Base-by-base conservation (phyloP, 37 sponge, comb jelly and placozoan species). In the Spongilla lacustris region DNA sequence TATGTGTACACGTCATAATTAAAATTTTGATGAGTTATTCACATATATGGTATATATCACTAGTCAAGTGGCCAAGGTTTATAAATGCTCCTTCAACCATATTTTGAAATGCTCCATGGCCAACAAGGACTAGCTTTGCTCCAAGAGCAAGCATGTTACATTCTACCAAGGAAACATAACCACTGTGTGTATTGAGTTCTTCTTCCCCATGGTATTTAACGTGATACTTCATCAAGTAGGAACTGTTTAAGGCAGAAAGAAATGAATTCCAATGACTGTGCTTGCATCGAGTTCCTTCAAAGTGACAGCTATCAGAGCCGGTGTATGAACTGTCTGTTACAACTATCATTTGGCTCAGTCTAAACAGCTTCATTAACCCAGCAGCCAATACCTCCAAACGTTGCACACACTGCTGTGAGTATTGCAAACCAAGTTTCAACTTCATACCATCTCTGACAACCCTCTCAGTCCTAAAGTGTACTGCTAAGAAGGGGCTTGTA, bases 81-180 rank as follows among this genome's bases (percentile, higher is more conserved):
- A 83, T 48, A 71, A 83, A 83, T 28, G 31, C 28, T 1, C 25
- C n/a, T 83, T 75, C 29, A 25, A 84, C 34, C 35, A 67, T 74
- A 1, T 28, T 25, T 41, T 89, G 85, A 41, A 89, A 89, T 29
- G 79, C 85, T 11, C 90, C 85, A 85, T 27, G 41, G 25, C 90
- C 90, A n/a, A 84, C 68, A 10, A 84, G 26, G 25, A 89, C 31
- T 12, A 89, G 85, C 66, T 85, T 78, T n/a, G 73, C 67, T 13
- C 85, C 85, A 31, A 68, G 24, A 66, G 80, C 66, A 49, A 89
- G 32, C 90, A 84, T 75, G 49, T 67, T 73, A 80, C 84, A 85
- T 74, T 89, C 90, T 19, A 89, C 90, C 58, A 89, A 48, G 26
- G 85, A 84, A 36, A 89, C 80, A 67, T 68, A 84, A 23, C 81